Conservation (phyloP, 2,797 vertebrate species). For the Buceros bicornis region DNA sequence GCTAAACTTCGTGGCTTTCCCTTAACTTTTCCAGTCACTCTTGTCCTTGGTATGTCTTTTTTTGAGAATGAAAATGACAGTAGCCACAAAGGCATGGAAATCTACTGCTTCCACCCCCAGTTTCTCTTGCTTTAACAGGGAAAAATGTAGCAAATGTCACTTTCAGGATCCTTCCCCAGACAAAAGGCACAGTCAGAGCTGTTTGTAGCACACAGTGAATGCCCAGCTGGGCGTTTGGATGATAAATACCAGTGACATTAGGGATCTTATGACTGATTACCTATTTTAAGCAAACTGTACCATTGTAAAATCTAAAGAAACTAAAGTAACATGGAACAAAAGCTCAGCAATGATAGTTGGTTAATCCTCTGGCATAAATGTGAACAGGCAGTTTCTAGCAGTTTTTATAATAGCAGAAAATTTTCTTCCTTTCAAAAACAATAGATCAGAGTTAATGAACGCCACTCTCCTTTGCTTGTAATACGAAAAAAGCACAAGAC, state of each 20-base stretch:
- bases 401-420: background rate
- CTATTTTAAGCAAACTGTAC: slow-evolving; percentile 26
- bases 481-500: background rate
- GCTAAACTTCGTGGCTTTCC: slow-evolving; percentile 9
- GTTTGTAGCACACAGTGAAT: background rate
- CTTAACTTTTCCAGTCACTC: slow-evolving; percentile 4
- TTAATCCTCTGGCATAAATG: background rate
- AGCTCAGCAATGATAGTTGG: slow-evolving; percentile 26
- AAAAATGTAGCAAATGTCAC: background rate
- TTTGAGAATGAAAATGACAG: background rate
- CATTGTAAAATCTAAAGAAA: slow-evolving; percentile 23
- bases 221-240: background rate
- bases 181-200: background rate
- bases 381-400: background rate
- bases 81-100: background rate
- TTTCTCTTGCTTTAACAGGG: background rate
- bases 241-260: slow-evolving; percentile 6
- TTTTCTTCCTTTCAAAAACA: background rate
- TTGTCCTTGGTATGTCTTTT: background rate
- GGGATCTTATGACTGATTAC: background rate
- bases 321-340: slow-evolving; percentile 40
- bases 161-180: background rate
- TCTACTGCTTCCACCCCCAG: background rate
- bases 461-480: background rate
- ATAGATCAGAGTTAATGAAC: background rate